Conservation (phyloP, 2,888 invertebrate genomes). For the Spilosoma lubricipeda region DNA sequence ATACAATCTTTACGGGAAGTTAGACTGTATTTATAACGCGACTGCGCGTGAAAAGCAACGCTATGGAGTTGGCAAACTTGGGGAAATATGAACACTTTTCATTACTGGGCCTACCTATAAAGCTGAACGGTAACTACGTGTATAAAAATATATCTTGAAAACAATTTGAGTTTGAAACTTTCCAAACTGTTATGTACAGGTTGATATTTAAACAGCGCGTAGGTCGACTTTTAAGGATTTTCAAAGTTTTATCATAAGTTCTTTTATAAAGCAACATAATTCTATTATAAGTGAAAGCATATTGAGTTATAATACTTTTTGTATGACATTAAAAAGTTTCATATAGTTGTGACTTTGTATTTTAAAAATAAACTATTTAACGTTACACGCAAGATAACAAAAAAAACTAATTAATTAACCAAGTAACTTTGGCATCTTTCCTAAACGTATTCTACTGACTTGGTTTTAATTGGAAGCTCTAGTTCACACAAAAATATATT, state of each 20-base stretch:
- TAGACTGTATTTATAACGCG: conserved; percentile 41
- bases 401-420: too few species aligned
- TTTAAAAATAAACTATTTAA: not conserved
- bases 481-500: not conserved
- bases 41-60: conserved; percentile 24
- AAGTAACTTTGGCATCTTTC: too few species aligned
- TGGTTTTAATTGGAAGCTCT: not conserved
- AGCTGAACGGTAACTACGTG: conserved; percentile 42
- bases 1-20: conserved; percentile 45
- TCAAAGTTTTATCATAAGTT: not conserved
- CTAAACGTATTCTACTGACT: too few species aligned
- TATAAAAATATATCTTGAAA: conserved; percentile 43
- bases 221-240: not conserved
- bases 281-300: not conserved
- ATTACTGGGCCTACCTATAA: conserved; percentile 46
- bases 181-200: conserved; percentile 11
- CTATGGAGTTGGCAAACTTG: conserved; percentile 40
- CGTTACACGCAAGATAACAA: not conserved
- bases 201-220: conserved; percentile 10
- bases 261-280: not conserved
- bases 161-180: conserved; percentile 22
- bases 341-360: not conserved
- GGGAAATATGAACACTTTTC: conserved; percentile 51
- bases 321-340: not conserved
- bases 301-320: not conserved